Base-by-base conservation (phyloP, 1,140 invertebrate genomes). In the Zaprionus ghesquierei region DNA sequence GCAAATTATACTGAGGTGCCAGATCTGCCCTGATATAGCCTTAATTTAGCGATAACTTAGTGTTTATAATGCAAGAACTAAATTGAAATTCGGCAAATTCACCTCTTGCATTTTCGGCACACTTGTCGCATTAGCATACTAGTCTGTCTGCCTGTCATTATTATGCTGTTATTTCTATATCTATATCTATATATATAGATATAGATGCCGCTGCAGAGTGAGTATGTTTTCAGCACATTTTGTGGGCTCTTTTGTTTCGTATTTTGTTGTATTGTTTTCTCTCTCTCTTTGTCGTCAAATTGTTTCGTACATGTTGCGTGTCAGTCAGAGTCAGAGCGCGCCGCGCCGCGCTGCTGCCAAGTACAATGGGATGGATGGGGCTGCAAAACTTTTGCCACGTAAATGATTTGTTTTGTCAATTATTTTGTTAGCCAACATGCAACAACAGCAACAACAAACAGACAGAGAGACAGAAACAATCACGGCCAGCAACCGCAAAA, bases 351-450 rank as follows among this genome's bases (percentile, higher is more conserved):
- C 66, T 22, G 50, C 66, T 22, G 79, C 77, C 72, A 68, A 84
- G 22, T 51, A 77, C 68, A 56, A 53, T 41, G 25, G 46, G 61
- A 33, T 53, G 41, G 63, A n/a, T n/a, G n/a, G 49, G 76, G 68
- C 20, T 60, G 65, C 53, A 68, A 84, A 87, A 87, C 81, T 87
- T 87, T 89, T 73, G 85, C 84, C 80, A 84, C 78, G 79, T 86
- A 87, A 87, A 90, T 79, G 82, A 90, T 90, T 90, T 90, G 87
- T 90, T 90, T 90, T 90, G 87, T 90, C 87, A 90, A 90, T 90
- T 90, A 90, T 90, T 90, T 79, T 80, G 87, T 90, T 90, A 90
- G 87, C 79, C 55, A 73, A 73, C 80, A 84, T 84, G 80, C 87
- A 90, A 89, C 77, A 89, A 60, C 12, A 49, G 38, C 50, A 29